A percentile compares a stretch with the other conserved stretches of the same genome.
These are phyloP conservation scores for Channa maculata DNA, from an alignment of 2,113 vertebrate species.

Conservation along the genomic window DNA sequence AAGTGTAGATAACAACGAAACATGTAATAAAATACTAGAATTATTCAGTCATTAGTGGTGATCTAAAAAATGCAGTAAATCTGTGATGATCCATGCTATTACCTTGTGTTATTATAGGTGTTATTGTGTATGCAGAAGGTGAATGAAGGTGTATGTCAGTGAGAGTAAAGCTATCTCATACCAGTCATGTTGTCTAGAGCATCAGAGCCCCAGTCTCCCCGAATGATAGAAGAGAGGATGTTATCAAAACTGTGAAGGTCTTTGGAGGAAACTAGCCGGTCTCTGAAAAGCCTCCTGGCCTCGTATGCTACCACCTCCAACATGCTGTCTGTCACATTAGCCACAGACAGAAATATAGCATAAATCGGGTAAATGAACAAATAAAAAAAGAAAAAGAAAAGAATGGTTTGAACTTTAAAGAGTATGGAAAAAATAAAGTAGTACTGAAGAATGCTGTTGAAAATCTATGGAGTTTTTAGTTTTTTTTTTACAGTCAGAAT, in stretches of 20 bases:
- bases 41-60: too few relatives aligned
- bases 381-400: background rate
- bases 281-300: conserved; percentile 91
- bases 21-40: too few relatives aligned
- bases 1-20: too few relatives aligned
- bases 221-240: conserved; percentile 90
- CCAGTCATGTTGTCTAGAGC: conserved; percentile 91
- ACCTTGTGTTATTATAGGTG: too few relatives aligned
- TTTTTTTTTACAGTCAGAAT: background rate
- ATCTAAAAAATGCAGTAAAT: too few relatives aligned
- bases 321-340: conserved; percentile 87
- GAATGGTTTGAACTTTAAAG: too few relatives aligned
- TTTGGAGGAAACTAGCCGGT: conserved; percentile 90
- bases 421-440: too few relatives aligned
- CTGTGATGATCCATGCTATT: too few relatives aligned
- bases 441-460: too few relatives aligned
- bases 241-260: conserved; percentile 91
- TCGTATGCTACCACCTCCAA: conserved; percentile 93
- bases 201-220: conserved; percentile 92
- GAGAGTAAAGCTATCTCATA: conserved; percentile 64
- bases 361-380: background rate
- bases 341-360: background rate
- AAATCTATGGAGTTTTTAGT: background rate
- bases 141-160: too few relatives aligned
- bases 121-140: too few relatives aligned